A percentile compares a stretch with the other conserved stretches of the same genome.
Conservation (phyloP, 2,888 invertebrate genomes). For the Polyommatus icarus region DNA sequence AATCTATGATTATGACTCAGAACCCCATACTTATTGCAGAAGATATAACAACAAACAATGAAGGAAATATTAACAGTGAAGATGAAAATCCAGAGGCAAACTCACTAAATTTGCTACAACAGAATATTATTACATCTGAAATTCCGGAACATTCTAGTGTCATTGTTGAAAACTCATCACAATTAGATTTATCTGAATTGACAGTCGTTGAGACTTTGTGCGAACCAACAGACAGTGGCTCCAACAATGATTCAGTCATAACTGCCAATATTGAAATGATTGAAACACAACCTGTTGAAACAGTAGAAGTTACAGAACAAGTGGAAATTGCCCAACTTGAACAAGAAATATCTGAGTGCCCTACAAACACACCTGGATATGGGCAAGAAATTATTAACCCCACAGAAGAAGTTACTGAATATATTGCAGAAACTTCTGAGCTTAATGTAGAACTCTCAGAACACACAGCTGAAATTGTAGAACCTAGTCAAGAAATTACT, state of each 20-base stretch:
- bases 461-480: background rate
- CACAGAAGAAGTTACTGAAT: background rate
- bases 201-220: constrained; percentile 23
- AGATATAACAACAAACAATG: constrained; percentile 6
- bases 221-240: constrained; percentile 14
- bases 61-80: constrained; percentile 4
- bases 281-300: background rate
- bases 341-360: constrained; percentile 19
- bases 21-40: constrained; percentile 4
- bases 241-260: constrained; percentile 11
- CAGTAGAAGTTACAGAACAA: background rate
- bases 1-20: constrained; percentile 19
- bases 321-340: background rate
- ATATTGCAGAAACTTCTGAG: constrained; percentile 9
- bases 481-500: background rate
- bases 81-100: constrained; percentile 6
- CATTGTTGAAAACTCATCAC: constrained; percentile 27
- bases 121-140: constrained; percentile 23
- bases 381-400: constrained; percentile 1
- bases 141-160: constrained; percentile 27
- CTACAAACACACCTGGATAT: background rate
- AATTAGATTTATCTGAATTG: constrained; percentile 3
- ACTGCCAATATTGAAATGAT: constrained; percentile 6
- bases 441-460: background rate
- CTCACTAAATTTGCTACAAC: constrained; percentile 23